Base-by-base conservation (phyloP, 2,797 vertebrate species). In the Myotis daubentonii region DNA sequence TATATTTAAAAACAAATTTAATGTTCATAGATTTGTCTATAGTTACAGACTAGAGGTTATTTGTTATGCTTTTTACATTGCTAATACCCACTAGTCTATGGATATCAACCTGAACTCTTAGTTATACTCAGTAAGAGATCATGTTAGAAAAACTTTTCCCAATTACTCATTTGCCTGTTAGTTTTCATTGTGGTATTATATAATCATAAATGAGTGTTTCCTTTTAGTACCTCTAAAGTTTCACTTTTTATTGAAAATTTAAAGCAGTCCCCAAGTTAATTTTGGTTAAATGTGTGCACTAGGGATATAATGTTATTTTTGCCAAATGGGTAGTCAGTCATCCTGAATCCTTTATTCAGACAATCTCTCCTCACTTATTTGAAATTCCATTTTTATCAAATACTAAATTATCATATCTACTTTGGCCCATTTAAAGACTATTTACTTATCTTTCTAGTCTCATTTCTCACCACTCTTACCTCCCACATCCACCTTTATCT, bases 261-360 rank as follows among this genome's bases (percentile, higher is more conserved):
- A 80, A 96, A 94, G 25, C 19, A 91, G 22, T 9, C 68, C 49
- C 12, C 80, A 84, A 44, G 83, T 93, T 95, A 91, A 95, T 95
- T 89, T 89, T 89, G 33, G 19, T 60, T 66, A 88, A 93, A 41
- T 19, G 6, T 90, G 6, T 94, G 4, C 19, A 80, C 10, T 78
- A 74, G 22, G 41, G 1, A 30, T 22, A 41, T 83, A 57, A 74
- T n/a, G 38, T 55, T 87, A 87, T 76, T 78, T 76, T 89, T 85
- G 60, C 91, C 53, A 81, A 80, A n/a, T 53, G 33, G 1, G n/a
- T 95, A 80, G 8, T 70, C 5, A 80, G 76, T 60, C 49, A 6
- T 91, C 62, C 93, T 41, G n/a, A 87, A 86, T 72, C n/a, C 70
- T 57, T 86, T 92, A 41, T 85, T 81, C 78, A 83, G 82, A 83